phyloP scores from a whole-genome alignment of 2,113 vertebrate species.

The Antechinus stuartii region DNA sequence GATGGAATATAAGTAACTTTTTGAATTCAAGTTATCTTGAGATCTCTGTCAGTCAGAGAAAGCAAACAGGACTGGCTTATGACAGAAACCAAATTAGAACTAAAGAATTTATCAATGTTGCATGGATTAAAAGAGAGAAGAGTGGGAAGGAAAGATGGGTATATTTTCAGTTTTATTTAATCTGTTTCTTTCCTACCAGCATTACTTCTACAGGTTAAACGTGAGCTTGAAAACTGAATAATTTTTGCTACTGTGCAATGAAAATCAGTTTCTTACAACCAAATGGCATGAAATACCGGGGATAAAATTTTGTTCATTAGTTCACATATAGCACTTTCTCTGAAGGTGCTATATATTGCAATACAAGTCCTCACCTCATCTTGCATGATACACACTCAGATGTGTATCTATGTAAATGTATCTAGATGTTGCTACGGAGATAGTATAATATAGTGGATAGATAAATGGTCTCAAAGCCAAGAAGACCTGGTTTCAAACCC shows the following conservation, averaged over 20 bases:
- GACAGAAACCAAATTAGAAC: conserved; percentile 64
- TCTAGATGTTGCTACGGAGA: neutral
- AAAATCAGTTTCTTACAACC: conserved; percentile 52
- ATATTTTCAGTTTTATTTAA: conserved; percentile 75
- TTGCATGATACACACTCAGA: neutral
- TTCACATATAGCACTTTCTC: neutral
- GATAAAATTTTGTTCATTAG: neutral
- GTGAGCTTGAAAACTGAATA: conserved; percentile 44
- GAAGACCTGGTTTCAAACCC: neutral
- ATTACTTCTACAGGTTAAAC: conserved; percentile 57
- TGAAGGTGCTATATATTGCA: neutral
- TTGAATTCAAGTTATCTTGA: conserved; percentile 63
- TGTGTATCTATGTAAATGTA: neutral
- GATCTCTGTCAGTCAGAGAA: conserved; percentile 55
- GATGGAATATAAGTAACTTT: conserved; percentile 64
- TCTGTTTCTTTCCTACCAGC: conserved; percentile 45
- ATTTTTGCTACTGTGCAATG: conserved; percentile 66
- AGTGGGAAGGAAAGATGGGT: neutral
- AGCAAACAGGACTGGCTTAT: conserved; percentile 69
- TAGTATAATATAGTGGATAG: neutral
- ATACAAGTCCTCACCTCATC: neutral
- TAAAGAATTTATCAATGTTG: conserved; percentile 71
- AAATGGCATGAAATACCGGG: conserved; percentile 47
- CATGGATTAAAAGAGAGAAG: conserved; percentile 15
- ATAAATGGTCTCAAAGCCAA: neutral